Evolutionary conservation across 2,888 invertebrate genomes (phyloP), one percentile per base, ranked within the genome.

Genomic region (Autographa pulchrina): DNA sequence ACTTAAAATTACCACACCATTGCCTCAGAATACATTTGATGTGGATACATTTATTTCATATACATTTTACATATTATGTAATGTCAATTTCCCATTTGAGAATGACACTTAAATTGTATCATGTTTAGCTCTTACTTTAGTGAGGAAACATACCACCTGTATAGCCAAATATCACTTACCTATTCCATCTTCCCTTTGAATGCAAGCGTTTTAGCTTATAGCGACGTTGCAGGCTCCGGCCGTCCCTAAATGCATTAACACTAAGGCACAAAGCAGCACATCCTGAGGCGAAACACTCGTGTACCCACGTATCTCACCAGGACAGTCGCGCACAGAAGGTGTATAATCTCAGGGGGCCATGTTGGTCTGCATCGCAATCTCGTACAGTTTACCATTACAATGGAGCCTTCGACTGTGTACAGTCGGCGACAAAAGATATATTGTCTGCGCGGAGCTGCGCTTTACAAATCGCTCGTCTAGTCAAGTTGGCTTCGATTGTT

Each of bases 321-420:
- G 74, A 84, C 80, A 84, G 82, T 59, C 67, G 61, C 32, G 75
- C 68, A 52, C 75, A 80, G 75, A 75, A 75, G 80, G 74, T 82
- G 78, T 82, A 82, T 84, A 84, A 84, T 84, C 84, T 82, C 85
- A 69, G 75, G 74, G 77, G 85, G 84, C 78, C 73, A 80, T 75
- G 85, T 80, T 75, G 76, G 80, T 65, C 58, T 75, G 67, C 70
- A 65, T 80, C 85, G 84, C 86, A 83, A 86, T 85, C 83, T 83
- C 77, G 75, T 70, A 60, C 74, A 82, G 80, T 86, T 86, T 86
- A 85, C 78, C 86, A 86, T 86, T 80, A 86, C 86, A 86, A 86
- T 86, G 71, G 86, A 66, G 68, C 68, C 68, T 74, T 78, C 76
- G 74, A 73, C 76, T 78, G 77, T 70, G 83, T 80, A 82, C 83